These are phyloP conservation scores for Iphiclides podalirius DNA, from an alignment of 2,888 invertebrate genomes.

Conservation along the genomic window DNA sequence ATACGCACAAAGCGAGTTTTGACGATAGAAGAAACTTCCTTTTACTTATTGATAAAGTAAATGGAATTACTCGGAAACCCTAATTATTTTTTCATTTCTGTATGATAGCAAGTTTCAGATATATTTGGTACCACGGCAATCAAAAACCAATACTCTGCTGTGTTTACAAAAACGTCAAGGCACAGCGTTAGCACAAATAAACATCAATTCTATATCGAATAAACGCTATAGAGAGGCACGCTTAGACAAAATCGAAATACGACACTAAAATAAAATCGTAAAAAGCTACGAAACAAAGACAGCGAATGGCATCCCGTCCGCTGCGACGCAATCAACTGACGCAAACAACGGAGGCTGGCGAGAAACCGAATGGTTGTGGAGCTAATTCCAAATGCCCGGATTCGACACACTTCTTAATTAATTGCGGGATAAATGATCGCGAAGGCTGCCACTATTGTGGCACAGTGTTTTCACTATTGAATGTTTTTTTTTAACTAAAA, in stretches of 20 bases:
- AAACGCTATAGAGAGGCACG: background rate
- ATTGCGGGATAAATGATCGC: background rate
- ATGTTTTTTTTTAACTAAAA: too few relatives aligned
- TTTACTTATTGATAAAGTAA: too few relatives aligned
- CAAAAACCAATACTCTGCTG: too few relatives aligned
- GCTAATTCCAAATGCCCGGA: slow-evolving; percentile 3
- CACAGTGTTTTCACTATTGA: background rate
- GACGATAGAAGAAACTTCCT: too few relatives aligned
- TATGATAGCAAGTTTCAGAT: too few relatives aligned
- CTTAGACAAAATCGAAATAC: background rate
- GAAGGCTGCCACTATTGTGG: background rate
- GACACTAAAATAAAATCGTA: background rate
- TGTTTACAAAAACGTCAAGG: too few relatives aligned
- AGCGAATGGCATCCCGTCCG: background rate
- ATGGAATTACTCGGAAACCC: too few relatives aligned
- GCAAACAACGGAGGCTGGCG: slow-evolving; percentile 18
- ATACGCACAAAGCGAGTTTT: too few relatives aligned
- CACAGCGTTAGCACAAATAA: too few relatives aligned
- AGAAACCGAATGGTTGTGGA: slow-evolving; percentile 13
- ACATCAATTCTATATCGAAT: too few relatives aligned
- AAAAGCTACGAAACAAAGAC: background rate
- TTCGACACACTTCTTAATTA: background rate
- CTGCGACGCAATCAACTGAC: slow-evolving; percentile 17
- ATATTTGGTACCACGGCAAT: too few relatives aligned
- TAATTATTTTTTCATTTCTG: too few relatives aligned